Percentiles rank a stretch among this genome's conserved stretches.
These are phyloP conservation scores for Actinia equina DNA, from an alignment of 64 coral and sea anemone genomes.

Conservation along the genomic window DNA sequence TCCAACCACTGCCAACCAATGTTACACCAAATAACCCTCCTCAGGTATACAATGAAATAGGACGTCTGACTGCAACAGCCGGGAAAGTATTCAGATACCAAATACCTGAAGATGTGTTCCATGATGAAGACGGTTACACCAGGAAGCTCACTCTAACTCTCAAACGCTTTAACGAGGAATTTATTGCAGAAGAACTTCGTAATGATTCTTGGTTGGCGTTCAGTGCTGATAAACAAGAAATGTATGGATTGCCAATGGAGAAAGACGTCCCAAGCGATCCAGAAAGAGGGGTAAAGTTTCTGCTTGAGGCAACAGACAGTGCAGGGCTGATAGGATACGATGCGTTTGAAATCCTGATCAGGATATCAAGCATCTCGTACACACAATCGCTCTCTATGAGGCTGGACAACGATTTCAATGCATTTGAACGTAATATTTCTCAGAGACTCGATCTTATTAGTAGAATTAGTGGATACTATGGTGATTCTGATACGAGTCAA, in stretches of 20 bases:
- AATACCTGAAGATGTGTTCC: constrained; percentile 65
- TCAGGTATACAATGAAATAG: constrained; percentile 49
- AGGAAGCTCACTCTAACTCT: constrained; percentile 50
- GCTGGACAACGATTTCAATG: constrained; percentile 53
- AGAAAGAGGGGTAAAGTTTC: constrained; percentile 28
- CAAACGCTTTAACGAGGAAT: neutral
- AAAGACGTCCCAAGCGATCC: constrained; percentile 35
- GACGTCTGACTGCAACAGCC: constrained; percentile 58
- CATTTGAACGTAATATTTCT: constrained; percentile 52
- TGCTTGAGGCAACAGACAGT: constrained; percentile 58
- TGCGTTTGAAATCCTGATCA: constrained; percentile 70
- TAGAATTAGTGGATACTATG: constrained; percentile 54
- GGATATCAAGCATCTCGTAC: constrained; percentile 32
- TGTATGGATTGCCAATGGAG: constrained; percentile 66
- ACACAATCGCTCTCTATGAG: constrained; percentile 51
- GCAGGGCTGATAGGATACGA: constrained; percentile 33
- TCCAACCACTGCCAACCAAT: neutral
- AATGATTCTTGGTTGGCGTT: constrained; percentile 71
- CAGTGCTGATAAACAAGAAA: constrained; percentile 43
- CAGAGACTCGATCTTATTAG: constrained; percentile 49
- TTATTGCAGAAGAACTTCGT: constrained; percentile 18
- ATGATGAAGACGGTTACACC: constrained; percentile 73
- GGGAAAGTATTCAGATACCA: constrained; percentile 54
- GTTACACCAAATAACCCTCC: constrained; percentile 22
- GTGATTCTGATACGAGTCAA: constrained; percentile 33